Percentiles rank a stretch among this genome's conserved stretches.
Evolutionary conservation across 2,888 invertebrate genomes (phyloP).

Genomic region (Odontomyia ornata): DNA sequence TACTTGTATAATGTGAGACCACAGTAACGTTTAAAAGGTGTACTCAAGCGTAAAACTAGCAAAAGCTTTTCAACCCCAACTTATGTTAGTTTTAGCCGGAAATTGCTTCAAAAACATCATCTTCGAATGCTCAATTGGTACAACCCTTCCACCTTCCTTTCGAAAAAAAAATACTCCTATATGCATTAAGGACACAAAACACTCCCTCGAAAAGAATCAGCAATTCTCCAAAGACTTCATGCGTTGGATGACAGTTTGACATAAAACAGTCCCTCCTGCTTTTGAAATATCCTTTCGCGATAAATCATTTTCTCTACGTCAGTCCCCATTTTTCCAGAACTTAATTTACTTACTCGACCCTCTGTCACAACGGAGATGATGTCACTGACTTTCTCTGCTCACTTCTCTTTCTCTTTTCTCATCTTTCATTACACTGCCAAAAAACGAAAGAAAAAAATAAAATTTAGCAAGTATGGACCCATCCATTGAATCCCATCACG

Average conservation of each 20-base stretch:
- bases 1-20: too few species aligned
- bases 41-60: too few species aligned
- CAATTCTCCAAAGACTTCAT: background rate
- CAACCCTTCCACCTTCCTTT: too few species aligned
- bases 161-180: too few species aligned
- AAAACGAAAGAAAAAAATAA: too few species aligned
- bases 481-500: slow-evolving; percentile 16
- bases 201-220: too few species aligned
- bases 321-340: slow-evolving; percentile 13
- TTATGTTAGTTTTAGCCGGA: too few species aligned
- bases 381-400: background rate
- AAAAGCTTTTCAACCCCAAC: too few species aligned
- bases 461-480: slow-evolving; percentile 15
- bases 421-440: background rate
- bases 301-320: slow-evolving; percentile 31
- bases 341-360: slow-evolving; percentile 42
- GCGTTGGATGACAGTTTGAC: slow-evolving; percentile 3
- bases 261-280: background rate
- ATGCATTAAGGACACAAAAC: too few species aligned
- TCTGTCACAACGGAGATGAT: background rate
- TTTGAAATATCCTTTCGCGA: slow-evolving; percentile 6
- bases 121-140: too few species aligned
- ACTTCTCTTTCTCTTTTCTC: background rate
- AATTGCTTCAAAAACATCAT: too few species aligned
- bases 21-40: too few species aligned